Evolutionary conservation across 2,797 vertebrate species (phyloP).

Genomic region (Sebastes wilsoni): DNA sequence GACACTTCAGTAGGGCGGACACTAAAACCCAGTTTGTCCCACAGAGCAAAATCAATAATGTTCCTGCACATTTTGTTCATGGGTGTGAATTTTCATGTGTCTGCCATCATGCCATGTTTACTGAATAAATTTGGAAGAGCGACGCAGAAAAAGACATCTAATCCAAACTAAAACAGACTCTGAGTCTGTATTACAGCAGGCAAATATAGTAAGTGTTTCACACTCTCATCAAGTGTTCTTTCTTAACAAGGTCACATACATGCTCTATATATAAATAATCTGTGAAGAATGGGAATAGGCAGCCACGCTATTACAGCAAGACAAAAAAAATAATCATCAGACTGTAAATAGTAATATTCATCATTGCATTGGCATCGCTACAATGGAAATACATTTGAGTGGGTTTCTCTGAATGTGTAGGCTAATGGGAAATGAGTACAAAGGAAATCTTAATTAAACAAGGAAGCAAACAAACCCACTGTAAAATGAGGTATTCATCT

Average conservation of each 20-base stretch:
- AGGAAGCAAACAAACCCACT: neutral
- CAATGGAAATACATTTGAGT: neutral
- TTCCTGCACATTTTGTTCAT: neutral
- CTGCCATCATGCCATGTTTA: neutral
- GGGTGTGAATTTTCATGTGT: neutral
- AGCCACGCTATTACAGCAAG: neutral
- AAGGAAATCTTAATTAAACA: neutral
- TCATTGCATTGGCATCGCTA: neutral
- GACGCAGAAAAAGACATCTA: neutral
- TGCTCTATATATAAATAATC: conserved; percentile 31
- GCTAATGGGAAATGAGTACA: conserved; percentile 17
- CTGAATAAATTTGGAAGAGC: neutral
- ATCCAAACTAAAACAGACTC: neutral
- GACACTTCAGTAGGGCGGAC: neutral
- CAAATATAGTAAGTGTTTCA: conserved; percentile 16
- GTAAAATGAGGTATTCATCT: neutral
- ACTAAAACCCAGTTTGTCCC: conserved; percentile 2
- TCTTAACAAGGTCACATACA: conserved; percentile 35
- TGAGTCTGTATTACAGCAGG: neutral
- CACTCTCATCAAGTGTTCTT: conserved; percentile 12
- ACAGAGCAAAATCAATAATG: conserved; percentile 10
- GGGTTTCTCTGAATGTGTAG: conserved; percentile 1
- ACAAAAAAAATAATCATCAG: neutral
- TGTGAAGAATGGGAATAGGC: conserved; percentile 6
- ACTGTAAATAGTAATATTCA: neutral